Conservation (phyloP, 2,113 vertebrate species). For the Pithys albifrons region DNA sequence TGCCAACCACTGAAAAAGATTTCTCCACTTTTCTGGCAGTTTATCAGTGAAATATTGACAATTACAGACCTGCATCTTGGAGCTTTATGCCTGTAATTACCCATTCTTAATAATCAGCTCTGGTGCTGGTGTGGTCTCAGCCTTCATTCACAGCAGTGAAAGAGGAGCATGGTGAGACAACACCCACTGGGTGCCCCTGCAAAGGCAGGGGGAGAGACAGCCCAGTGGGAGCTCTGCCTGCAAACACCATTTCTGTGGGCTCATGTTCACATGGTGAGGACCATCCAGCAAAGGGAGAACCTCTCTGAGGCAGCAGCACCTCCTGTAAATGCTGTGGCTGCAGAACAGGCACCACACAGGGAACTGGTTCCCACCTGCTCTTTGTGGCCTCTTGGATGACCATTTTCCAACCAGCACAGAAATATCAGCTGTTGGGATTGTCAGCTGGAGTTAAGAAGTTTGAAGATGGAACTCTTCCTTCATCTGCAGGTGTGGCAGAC, state of each 20-base stretch:
- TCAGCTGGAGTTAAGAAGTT: background rate
- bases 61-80: background rate
- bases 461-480: background rate
- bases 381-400: background rate
- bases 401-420: background rate
- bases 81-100: background rate
- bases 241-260: background rate
- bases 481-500: background rate
- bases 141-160: rapidly evolving
- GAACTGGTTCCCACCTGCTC: background rate
- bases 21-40: background rate
- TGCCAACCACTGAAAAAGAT: background rate
- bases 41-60: background rate
- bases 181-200: background rate
- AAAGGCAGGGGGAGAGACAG: background rate
- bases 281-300: background rate
- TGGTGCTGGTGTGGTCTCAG: background rate
- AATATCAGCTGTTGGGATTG: background rate
- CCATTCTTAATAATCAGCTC: background rate
- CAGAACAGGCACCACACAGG: background rate
- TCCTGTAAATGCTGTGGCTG: background rate
- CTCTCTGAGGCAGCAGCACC: background rate
- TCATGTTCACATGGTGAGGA: rapidly evolving
- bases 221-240: background rate
- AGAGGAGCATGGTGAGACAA: background rate